Evolutionary conservation across 2,888 invertebrate genomes (phyloP), one percentile per base, ranked within the genome.

Genomic region (Epiblema foenella): DNA sequence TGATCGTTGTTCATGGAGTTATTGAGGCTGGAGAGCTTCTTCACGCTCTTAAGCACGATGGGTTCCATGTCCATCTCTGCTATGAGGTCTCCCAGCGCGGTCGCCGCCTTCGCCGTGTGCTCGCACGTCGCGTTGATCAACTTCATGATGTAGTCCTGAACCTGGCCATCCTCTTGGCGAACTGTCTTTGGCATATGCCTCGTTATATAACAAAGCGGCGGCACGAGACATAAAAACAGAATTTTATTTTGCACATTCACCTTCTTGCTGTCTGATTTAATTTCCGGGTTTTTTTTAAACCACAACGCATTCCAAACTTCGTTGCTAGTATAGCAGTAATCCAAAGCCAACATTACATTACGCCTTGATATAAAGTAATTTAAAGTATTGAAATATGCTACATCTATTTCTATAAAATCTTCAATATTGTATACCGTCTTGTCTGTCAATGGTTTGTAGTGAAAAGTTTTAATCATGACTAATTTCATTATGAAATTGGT

Each of bases 51-150:
- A 9, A 93, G 85, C 0, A 92, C 90, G n/a, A 94, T 81, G 2
- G 90, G 85, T 67, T 93, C 85, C 0, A 87, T 83, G 60, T 94
- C 89, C 46, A 88, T 77, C 65, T 94, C 92, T 60, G 89, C 81
- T 18, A 94, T 85, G 52, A 94, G 83, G 79, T 95, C 94, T 69
- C 96, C 92, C 64, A 95, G 86, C 0, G 91, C 86, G 72, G 95
- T 96, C 11, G 94, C 94, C 0, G 95, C 86, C 72, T 95, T 91
- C 1, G 95, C 89, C 0, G 96, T 95, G 56, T 95, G 94, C 77
- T 95, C 95, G 67, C 95, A 95, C 0, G 95, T 93, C 15, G 94
- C 91, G 63, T 95, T 94, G 69, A 96, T 90, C 1, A 96, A 77
- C 79, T 95, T 95, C 70, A 92, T 87, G 42, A 94, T 80, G 77